Evolutionary conservation across 2,888 invertebrate species (phyloP).

Genomic region (Drosophila imparisetae): DNA sequence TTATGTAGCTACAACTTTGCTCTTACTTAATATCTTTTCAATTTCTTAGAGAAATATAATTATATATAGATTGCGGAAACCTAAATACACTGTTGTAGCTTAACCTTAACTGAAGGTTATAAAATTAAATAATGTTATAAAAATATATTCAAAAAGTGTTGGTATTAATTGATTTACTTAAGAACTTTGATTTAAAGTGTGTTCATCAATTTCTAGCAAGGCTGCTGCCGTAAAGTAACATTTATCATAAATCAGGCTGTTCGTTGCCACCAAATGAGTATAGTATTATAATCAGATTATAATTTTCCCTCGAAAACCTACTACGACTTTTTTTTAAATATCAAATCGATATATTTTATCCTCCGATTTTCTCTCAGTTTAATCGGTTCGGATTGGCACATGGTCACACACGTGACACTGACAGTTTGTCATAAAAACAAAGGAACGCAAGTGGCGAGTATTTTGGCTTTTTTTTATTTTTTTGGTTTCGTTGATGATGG

Average conservation of each 20-base stretch:
- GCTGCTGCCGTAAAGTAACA: not conserved
- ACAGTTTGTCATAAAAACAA: constrained; percentile 47
- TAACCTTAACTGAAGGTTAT: not conserved
- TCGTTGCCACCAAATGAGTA: not conserved
- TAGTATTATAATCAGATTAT: not conserved
- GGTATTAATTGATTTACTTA: not conserved
- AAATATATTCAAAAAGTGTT: not conserved
- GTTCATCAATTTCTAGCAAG: not conserved
- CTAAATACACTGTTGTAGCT: not conserved
- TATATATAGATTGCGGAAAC: not conserved
- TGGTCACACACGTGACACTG: constrained; percentile 49
- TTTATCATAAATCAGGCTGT: not conserved
- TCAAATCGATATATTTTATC: not conserved
- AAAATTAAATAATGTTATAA: not conserved
- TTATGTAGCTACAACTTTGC: not conserved
- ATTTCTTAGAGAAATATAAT: not conserved
- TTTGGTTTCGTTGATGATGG: constrained; percentile 7
- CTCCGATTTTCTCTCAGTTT: constrained; percentile 16
- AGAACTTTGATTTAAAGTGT: not conserved
- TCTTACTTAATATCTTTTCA: not conserved
- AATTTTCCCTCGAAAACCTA: too few relatives aligned
- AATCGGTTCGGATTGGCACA: not conserved
- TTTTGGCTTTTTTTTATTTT: not conserved
- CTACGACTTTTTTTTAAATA: not conserved
- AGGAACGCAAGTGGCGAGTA: constrained; percentile 15